A percentile compares a stretch with the other conserved stretches of the same genome.
phyloP scores from a whole-genome alignment of 2,888 invertebrate species.

The Epinotia brunnichana region DNA sequence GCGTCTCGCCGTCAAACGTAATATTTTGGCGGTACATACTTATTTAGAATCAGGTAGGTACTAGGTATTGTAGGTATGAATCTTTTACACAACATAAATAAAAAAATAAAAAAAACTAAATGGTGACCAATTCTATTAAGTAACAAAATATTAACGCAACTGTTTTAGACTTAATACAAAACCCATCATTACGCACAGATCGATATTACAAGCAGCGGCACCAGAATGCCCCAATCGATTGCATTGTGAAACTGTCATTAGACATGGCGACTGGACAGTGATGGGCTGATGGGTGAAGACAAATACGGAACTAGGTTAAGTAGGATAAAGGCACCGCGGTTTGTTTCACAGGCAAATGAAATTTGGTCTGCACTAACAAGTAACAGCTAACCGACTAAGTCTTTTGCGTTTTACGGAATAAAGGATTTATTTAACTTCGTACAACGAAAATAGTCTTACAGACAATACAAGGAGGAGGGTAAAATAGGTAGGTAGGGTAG shows the following conservation, averaged over 20 bases:
- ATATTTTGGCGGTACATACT: no score
- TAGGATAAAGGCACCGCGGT: conserved; percentile 10
- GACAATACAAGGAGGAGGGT: no score
- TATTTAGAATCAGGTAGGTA: no score
- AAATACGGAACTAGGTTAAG: conserved; percentile 26
- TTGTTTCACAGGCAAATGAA: conserved; percentile 14
- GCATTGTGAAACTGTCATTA: conserved; percentile 30
- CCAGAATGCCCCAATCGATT: conserved; percentile 25
- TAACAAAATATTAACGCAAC: neutral
- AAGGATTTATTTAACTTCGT: neutral
- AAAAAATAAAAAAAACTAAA: no score
- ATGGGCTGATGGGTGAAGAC: neutral
- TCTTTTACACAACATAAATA: no score
- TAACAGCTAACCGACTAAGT: neutral
- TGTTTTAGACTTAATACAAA: neutral
- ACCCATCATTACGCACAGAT: neutral
- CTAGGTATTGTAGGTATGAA: no score
- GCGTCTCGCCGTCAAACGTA: no score
- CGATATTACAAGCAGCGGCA: conserved; percentile 1
- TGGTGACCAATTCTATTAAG: neutral
- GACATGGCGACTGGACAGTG: conserved; percentile 18
- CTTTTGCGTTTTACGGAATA: neutral
- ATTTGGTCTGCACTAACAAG: neutral
- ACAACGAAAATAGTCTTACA: no score
- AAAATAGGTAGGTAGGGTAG: no score